Conservation (phyloP, 1,140 invertebrate species). For the Cyclargus thomasi region DNA sequence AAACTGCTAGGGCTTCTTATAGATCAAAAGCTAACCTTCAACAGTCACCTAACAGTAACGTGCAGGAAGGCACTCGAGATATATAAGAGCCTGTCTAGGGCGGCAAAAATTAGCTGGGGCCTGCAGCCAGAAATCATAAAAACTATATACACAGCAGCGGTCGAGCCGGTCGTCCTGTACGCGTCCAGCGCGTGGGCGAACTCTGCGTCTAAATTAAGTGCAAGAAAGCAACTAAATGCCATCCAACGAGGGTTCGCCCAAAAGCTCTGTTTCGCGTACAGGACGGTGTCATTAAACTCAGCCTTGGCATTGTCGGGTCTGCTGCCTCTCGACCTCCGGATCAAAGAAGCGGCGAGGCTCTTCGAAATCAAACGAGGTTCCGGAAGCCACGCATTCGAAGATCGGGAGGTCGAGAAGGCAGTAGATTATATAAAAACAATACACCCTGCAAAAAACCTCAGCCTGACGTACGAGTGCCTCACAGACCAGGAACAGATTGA, state of each 20-base stretch:
- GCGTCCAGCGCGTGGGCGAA: conserved; percentile 11
- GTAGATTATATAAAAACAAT: too few species aligned
- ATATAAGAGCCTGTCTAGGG: background rate
- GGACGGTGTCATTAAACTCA: conserved; percentile 17
- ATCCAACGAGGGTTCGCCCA: conserved; percentile 10
- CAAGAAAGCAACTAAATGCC: background rate
- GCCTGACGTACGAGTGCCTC: background rate
- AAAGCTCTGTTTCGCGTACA: conserved; percentile 7
- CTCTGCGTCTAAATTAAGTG: background rate
- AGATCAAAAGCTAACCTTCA: conserved; percentile 19
- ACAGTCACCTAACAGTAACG: conserved; percentile 1
- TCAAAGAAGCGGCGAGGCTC: background rate
- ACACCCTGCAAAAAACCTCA: background rate
- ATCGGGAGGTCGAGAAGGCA: conserved; percentile 5
- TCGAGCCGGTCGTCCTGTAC: conserved; percentile 5
- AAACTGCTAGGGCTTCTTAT: conserved; percentile 25
- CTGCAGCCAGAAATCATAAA: conserved; percentile 4
- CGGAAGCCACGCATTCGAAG: background rate
- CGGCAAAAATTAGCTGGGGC: conserved; percentile 15
- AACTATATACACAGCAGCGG: conserved; percentile 12
- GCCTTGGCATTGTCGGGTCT: conserved; percentile 9
- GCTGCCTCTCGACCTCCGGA: conserved; percentile 15
- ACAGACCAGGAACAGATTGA: background rate
- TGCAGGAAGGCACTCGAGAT: conserved; percentile 11
- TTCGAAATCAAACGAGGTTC: background rate